Evolutionary conservation across 2,113 vertebrate genomes (phyloP), one percentile per base, ranked within the genome.

Genomic region (Asarcornis scutulata): DNA sequence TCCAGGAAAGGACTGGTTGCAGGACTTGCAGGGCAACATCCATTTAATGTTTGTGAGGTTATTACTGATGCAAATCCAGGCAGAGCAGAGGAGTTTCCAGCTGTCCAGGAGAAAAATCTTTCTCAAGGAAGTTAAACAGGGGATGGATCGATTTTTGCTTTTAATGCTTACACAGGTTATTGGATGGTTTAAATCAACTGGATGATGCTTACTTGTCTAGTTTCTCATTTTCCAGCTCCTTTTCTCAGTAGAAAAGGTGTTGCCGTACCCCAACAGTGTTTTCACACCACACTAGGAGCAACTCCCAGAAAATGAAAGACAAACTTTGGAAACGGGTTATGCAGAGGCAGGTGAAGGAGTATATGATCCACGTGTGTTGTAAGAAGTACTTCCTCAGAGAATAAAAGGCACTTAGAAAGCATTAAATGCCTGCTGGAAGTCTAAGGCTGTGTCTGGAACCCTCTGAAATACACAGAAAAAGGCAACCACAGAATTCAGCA

Each of bases 81-180:
- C 46, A 46, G 18, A 94, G 20, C 14, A 80, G 17, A 72, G 32
- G 22, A 27, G 8, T 36, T 73, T 48, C 27, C 53, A 78, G 4
- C 9, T 56, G 38, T 12, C 12, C 22, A 64, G 66, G 34, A 72
- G 34, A 66, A 66, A 72, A 82, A 4, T 13, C 22, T 90, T 69
- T 11, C 52, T 71, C 17, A 56, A 48, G n/a, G 66, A 27, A 53
- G 21, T 62, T 73, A 82, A 5, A 4, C 21, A 17, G 10, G 3
- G 3, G 8, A 12, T 58, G 32, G 29, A 52, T 42, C 42, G 8
- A 44, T 16, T 53, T 85, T 80, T 66, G 16, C 9, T 74, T 71
- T 7, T 18, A 71, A 46, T 0, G 1, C 0, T 3, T 58, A 63
- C 67, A 2, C 6, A 69, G 11, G 4, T 50, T 82, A 5, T 76